These are phyloP conservation scores for Serrognathus titanus DNA, from an alignment of 2,888 invertebrate genomes.

Conservation along the genomic window DNA sequence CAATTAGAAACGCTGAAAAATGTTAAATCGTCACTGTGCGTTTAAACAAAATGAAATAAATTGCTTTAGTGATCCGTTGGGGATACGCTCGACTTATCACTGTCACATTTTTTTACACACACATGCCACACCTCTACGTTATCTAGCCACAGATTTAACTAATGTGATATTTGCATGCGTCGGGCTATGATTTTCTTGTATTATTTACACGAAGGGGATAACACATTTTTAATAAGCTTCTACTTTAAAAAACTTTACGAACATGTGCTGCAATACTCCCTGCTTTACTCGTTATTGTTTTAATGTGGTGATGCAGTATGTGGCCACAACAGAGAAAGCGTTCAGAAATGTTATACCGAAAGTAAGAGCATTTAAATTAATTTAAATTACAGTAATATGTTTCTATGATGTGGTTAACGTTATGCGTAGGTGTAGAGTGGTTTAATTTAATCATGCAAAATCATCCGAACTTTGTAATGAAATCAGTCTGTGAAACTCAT, in stretches of 20 bases:
- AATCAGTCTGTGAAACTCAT: conserved; percentile 26
- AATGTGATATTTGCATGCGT: conserved; percentile 2
- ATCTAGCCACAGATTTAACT: background rate
- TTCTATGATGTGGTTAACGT: conserved; percentile 10
- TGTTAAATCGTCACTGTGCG: no score
- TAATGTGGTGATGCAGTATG: no score
- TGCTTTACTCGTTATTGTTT: no score
- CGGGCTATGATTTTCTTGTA: background rate
- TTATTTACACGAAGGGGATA: no score
- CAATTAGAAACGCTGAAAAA: no score
- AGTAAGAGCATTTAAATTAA: background rate
- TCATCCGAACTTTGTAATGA: conserved; percentile 29
- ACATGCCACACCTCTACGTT: background rate
- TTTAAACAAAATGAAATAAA: no score
- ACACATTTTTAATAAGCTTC: no score
- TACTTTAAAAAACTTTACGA: no score
- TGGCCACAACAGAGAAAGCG: no score
- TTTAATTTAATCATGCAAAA: conserved; percentile 25
- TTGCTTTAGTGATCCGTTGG: conserved; percentile 11
- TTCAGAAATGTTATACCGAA: background rate
- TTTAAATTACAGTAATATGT: background rate
- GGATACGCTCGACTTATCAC: conserved; percentile 25
- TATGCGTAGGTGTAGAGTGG: conserved; percentile 18
- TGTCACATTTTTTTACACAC: conserved; percentile 19
- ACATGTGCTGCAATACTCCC: no score